These are phyloP conservation scores for Perccottus glenii DNA, from an alignment of 2,113 vertebrate genomes.

Conservation along the genomic window DNA sequence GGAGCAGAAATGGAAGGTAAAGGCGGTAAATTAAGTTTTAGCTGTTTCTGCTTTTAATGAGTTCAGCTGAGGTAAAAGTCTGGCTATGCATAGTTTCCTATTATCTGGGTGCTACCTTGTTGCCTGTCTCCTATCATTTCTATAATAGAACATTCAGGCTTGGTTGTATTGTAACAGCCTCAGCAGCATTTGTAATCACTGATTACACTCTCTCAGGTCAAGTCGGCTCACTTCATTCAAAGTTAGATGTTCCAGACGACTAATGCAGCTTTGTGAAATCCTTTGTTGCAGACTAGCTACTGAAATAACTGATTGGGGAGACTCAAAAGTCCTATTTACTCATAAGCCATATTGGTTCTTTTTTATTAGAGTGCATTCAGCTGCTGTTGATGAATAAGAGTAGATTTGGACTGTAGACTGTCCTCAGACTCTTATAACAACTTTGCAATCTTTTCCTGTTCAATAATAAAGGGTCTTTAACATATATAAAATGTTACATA, in stretches of 20 bases:
- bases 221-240: slow-evolving; percentile 57
- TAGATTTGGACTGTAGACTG: slow-evolving; percentile 54
- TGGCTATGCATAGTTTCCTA: slow-evolving; percentile 14
- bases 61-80: slow-evolving; percentile 41
- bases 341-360: slow-evolving; percentile 57
- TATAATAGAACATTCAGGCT: slow-evolving; percentile 33
- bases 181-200: slow-evolving; percentile 59
- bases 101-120: slow-evolving; percentile 18
- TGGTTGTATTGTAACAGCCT: slow-evolving; percentile 31
- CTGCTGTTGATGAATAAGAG: slow-evolving; percentile 57
- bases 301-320: slow-evolving; percentile 58
- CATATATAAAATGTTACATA: neutral
- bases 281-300: slow-evolving; percentile 59
- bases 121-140: slow-evolving; percentile 47
- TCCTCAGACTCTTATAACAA: slow-evolving; percentile 65
- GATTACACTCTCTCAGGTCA: slow-evolving; percentile 59
- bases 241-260: slow-evolving; percentile 58
- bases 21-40: slow-evolving; percentile 46
- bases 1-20: slow-evolving; percentile 29
- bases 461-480: slow-evolving; percentile 59
- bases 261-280: slow-evolving; percentile 61
- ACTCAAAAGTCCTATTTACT: slow-evolving; percentile 59
- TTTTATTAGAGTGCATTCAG: slow-evolving; percentile 68
- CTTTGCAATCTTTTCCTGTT: slow-evolving; percentile 58
- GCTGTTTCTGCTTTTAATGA: slow-evolving; percentile 44